Percentiles rank a stretch among this genome's conserved stretches.
phyloP scores from a whole-genome alignment of 2,797 vertebrate genomes.

The Cossypha dichroa region DNA sequence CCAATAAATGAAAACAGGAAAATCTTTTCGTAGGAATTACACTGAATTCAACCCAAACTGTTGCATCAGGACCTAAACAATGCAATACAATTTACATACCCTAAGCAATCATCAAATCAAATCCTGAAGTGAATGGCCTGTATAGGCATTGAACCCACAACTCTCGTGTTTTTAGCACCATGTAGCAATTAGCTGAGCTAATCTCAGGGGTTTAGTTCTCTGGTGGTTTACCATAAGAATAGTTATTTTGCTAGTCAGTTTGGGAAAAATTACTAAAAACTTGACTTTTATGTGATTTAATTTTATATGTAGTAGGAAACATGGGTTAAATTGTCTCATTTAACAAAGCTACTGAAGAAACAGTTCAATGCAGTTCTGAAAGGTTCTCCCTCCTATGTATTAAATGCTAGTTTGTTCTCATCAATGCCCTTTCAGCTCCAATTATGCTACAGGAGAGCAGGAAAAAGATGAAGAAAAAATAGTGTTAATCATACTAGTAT shows the following conservation, averaged over 20 bases:
- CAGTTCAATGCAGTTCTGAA: neutral
- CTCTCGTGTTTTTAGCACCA: neutral
- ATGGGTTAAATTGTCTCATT: neutral
- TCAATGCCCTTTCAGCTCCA: neutral
- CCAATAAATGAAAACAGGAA: neutral
- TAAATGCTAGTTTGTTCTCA: neutral
- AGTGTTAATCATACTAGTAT: rapidly evolving
- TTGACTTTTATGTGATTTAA: neutral
- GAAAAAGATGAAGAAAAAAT: neutral
- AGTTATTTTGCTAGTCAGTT: neutral
- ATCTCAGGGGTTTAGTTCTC: neutral
- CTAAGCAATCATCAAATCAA: neutral
- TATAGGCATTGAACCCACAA: too few species aligned
- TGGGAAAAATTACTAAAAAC: neutral
- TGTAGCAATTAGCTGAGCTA: neutral
- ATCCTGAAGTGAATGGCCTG: neutral
- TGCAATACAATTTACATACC: too few species aligned
- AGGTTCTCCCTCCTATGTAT: neutral
- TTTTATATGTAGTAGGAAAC: neutral
- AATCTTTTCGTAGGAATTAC: neutral
- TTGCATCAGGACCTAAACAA: neutral
- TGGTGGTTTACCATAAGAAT: neutral
- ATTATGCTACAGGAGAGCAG: neutral
- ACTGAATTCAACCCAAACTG: neutral
- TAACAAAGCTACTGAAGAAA: neutral